These are phyloP conservation scores for Eulemur albifrons DNA, from an alignment of 2,797 vertebrate species.

Conservation along the genomic window DNA sequence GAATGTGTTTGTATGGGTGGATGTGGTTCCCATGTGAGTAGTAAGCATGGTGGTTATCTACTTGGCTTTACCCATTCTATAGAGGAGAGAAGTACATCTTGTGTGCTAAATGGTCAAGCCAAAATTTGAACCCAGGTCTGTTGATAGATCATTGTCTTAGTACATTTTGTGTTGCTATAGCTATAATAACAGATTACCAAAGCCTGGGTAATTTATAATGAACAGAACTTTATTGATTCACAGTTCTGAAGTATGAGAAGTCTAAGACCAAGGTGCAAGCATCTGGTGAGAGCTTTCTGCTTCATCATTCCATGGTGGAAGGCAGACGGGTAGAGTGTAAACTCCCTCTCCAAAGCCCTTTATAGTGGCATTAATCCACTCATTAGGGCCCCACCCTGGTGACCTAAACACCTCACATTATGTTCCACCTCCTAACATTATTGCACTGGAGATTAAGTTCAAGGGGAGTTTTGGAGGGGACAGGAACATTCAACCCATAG, in stretches of 20 bases:
- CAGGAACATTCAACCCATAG: neutral
- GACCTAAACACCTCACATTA: neutral
- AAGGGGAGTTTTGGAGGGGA: neutral
- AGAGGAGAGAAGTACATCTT: neutral
- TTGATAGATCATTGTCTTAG: neutral
- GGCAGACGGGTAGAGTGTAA: neutral
- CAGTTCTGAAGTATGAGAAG: neutral
- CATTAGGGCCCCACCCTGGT: neutral
- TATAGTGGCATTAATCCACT: neutral
- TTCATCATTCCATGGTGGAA: neutral
- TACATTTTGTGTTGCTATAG: neutral
- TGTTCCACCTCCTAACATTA: accelerated
- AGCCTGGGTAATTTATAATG: neutral
- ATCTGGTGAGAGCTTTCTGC: neutral
- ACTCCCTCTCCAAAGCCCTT: neutral
- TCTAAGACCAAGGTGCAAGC: neutral
- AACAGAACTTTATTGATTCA: neutral
- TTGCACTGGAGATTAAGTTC: neutral
- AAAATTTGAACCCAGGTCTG: neutral
- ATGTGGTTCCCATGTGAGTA: neutral
- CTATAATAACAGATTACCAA: neutral
- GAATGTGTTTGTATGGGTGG: neutral
- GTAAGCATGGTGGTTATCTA: neutral
- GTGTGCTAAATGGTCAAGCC: neutral
- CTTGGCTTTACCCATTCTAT: neutral